These are phyloP conservation scores for Psophia crepitans DNA, from an alignment of 2,113 vertebrate species.

Conservation along the genomic window DNA sequence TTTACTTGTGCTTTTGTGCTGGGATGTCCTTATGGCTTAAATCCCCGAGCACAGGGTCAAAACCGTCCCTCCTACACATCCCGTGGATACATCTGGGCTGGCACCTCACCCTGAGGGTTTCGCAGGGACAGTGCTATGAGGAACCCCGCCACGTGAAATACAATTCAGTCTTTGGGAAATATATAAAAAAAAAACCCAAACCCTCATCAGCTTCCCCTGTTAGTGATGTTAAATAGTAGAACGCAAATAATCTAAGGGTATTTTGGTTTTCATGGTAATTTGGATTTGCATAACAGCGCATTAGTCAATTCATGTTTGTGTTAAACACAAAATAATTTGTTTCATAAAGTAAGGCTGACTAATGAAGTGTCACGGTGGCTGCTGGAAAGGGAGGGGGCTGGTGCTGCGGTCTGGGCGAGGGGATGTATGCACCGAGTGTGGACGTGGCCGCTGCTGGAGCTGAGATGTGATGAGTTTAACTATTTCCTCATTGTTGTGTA, in stretches of 20 bases:
- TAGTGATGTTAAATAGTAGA: not conserved
- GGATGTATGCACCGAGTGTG: too few relatives aligned
- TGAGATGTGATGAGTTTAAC: too few relatives aligned
- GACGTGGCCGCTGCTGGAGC: too few relatives aligned
- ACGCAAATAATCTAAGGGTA: not conserved
- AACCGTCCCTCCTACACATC: not conserved
- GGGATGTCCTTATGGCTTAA: not conserved
- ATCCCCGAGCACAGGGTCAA: not conserved
- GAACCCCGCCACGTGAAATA: not conserved
- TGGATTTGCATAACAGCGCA: not conserved
- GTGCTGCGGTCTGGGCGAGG: too few relatives aligned
- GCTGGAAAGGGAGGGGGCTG: too few relatives aligned
- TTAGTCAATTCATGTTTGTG: not conserved
- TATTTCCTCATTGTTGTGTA: too few relatives aligned
- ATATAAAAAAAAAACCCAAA: too few relatives aligned
- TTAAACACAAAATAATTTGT: not conserved
- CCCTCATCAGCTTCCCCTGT: not conserved
- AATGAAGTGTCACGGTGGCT: not conserved
- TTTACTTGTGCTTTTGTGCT: not conserved
- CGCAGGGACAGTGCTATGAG: not conserved
- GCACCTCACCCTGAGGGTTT: too few relatives aligned
- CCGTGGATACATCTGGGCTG: not conserved
- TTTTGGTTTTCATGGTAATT: not conserved
- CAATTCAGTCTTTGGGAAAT: not conserved
- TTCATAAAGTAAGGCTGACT: not conserved